phyloP scores from a whole-genome alignment of 1,140 invertebrate genomes.

The Habropoda laboriosa region DNA sequence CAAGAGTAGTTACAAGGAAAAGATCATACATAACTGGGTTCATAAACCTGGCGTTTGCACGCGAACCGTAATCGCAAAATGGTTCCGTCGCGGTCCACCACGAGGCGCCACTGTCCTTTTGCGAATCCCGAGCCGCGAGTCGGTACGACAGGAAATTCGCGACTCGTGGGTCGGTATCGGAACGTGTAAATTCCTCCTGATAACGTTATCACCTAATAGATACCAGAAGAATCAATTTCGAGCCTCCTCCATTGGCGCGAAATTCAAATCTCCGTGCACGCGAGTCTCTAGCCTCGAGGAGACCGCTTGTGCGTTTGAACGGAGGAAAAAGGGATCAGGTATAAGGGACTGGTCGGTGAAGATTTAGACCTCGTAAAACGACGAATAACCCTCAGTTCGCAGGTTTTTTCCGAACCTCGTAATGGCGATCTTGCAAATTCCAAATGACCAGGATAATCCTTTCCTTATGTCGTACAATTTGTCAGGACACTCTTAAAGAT shows the following conservation, averaged over 20 bases:
- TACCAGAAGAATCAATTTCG: slow-evolving; percentile 2
- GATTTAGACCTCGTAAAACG: background rate
- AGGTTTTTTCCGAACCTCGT: background rate
- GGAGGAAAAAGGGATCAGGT: slow-evolving; percentile 9
- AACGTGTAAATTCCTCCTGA: slow-evolving; percentile 44
- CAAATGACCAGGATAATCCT: background rate
- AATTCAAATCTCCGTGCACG: background rate
- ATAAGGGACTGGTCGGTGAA: background rate
- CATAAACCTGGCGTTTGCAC: background rate
- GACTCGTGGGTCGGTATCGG: slow-evolving; percentile 68
- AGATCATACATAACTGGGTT: no score
- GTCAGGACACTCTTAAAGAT: background rate
- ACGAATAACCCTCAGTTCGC: background rate
- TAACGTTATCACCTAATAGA: slow-evolving; percentile 48
- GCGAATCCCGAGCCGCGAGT: slow-evolving; percentile 69
- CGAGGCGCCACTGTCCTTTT: slow-evolving; percentile 76
- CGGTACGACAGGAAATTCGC: slow-evolving; percentile 74
- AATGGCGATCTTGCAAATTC: background rate
- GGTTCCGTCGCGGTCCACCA: slow-evolving; percentile 50
- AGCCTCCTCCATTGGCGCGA: background rate
- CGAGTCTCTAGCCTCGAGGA: no score
- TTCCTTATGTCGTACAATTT: background rate
- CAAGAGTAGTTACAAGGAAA: no score
- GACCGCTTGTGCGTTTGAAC: no score
- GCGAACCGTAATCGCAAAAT: slow-evolving; percentile 18